phyloP scores from a whole-genome alignment of 2,797 vertebrate species.

The Podargus strigoides region DNA sequence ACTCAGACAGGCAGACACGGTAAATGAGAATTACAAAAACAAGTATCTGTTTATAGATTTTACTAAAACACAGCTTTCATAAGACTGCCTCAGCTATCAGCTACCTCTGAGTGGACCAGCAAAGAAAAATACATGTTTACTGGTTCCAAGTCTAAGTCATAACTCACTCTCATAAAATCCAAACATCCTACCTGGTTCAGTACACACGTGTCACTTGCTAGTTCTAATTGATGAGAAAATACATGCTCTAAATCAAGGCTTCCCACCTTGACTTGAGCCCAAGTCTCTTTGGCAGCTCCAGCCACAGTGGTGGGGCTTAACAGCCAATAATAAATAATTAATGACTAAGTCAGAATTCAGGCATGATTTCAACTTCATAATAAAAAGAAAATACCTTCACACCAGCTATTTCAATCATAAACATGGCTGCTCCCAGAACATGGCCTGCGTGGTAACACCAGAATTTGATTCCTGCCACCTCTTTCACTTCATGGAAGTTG shows the following conservation, averaged over 20 bases:
- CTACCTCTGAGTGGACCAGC: neutral
- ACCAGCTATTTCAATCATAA: conserved; percentile 96
- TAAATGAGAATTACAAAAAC: neutral
- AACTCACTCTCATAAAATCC: neutral
- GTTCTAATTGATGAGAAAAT: neutral
- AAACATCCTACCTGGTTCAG: neutral
- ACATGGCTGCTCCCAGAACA: conserved; percentile 94
- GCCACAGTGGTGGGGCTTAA: neutral
- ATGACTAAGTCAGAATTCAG: neutral
- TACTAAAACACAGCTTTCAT: neutral
- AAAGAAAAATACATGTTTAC: neutral
- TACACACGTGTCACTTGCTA: neutral
- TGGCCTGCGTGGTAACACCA: conserved; percentile 97
- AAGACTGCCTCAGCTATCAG: neutral
- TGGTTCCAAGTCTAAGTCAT: neutral
- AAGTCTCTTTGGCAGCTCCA: neutral
- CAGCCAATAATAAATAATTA: neutral
- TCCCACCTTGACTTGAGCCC: neutral
- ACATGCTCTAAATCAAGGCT: neutral
- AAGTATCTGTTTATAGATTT: neutral
- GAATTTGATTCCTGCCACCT: conserved; percentile 97
- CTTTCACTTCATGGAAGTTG: conserved; percentile 98
- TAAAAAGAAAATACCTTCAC: conserved; percentile 82
- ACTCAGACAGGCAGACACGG: neutral
- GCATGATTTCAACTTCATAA: neutral